Percentiles rank a stretch among this genome's conserved stretches.
Conservation (phyloP, 2,113 vertebrate species). For the Rhinopithecus roxellana region DNA sequence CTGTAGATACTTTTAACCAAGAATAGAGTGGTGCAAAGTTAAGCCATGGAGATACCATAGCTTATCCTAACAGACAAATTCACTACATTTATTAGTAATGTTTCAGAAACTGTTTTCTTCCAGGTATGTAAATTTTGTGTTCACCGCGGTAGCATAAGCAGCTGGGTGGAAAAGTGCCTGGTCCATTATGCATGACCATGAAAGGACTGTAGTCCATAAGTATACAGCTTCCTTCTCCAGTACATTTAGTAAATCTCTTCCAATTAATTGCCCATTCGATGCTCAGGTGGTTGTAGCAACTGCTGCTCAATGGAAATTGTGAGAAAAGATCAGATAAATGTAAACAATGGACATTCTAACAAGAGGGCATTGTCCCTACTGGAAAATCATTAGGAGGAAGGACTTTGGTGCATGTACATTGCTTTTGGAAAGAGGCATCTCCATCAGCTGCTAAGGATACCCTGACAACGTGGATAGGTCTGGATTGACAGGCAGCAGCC, state of each 20-base stretch:
- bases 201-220: neutral
- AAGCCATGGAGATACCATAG: neutral
- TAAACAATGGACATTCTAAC: conserved; percentile 7
- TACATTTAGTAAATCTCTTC: conserved; percentile 24
- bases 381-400: neutral
- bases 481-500: neutral
- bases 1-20: neutral
- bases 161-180: neutral
- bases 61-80: neutral
- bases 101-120: conserved; percentile 51
- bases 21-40: neutral
- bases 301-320: neutral
- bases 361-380: neutral
- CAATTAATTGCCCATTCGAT: neutral
- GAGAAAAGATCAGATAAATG: conserved; percentile 19
- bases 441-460: neutral
- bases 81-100: conserved; percentile 11
- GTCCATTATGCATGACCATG: neutral
- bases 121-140: conserved; percentile 47
- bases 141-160: conserved; percentile 16
- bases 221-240: neutral
- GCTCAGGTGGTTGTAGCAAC: conserved; percentile 37
- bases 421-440: neutral
- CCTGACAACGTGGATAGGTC: neutral
- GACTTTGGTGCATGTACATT: neutral